phyloP scores from a whole-genome alignment of 2,888 invertebrate species.

The Cheilosia urbana region DNA sequence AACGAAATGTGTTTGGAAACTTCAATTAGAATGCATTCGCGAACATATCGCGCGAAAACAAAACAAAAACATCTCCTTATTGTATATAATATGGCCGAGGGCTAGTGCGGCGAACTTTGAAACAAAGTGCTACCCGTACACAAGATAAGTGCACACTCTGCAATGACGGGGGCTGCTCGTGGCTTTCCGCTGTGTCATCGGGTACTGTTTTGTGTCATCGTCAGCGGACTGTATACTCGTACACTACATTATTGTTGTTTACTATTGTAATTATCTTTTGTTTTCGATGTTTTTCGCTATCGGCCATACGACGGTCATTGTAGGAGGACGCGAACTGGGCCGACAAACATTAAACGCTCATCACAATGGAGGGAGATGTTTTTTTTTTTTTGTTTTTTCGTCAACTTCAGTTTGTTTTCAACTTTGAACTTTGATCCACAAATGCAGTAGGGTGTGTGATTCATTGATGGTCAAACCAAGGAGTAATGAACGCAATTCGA shows the following conservation, averaged over 20 bases:
- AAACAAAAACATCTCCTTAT: slow-evolving; percentile 11
- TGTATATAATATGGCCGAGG: not conserved
- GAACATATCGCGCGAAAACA: slow-evolving; percentile 38
- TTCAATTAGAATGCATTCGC: slow-evolving; percentile 62
- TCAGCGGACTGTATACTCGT: slow-evolving; percentile 15
- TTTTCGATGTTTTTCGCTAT: slow-evolving; percentile 59
- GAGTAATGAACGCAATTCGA: slow-evolving; percentile 2
- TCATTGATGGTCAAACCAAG: slow-evolving; percentile 23
- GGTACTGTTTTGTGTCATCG: slow-evolving; percentile 51
- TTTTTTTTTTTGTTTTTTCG: not conserved
- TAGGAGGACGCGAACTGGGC: slow-evolving; percentile 26
- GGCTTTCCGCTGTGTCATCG: slow-evolving; percentile 49
- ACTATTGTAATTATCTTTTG: slow-evolving; percentile 66
- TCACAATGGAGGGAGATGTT: slow-evolving; percentile 1
- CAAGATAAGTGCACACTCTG: slow-evolving; percentile 31
- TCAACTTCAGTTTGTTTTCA: too few species aligned
- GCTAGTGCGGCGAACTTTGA: slow-evolving; percentile 29
- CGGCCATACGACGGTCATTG: slow-evolving; percentile 39
- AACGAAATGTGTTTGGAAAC: slow-evolving; percentile 59
- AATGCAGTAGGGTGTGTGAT: slow-evolving; percentile 27
- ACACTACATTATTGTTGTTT: slow-evolving; percentile 43
- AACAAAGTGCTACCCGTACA: slow-evolving; percentile 22
- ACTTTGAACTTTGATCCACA: slow-evolving; percentile 46
- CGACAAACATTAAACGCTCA: slow-evolving; percentile 29
- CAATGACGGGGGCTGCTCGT: slow-evolving; percentile 5